These are phyloP conservation scores for Piscicola geometra DNA, from an alignment of 2,888 invertebrate species.

Conservation along the genomic window DNA sequence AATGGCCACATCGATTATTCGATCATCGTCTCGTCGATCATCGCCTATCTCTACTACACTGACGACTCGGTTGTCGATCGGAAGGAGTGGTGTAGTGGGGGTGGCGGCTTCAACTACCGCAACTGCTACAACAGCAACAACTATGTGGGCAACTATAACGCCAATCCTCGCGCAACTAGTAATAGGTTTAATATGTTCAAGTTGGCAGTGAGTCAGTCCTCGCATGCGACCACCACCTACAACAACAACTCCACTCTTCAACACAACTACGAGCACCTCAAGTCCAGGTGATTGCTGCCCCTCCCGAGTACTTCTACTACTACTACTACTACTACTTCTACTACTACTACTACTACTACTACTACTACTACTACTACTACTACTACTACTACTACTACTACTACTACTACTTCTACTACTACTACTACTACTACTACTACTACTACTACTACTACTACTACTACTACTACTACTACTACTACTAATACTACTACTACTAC, in stretches of 20 bases:
- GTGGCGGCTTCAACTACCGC: background rate
- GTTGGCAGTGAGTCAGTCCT: background rate
- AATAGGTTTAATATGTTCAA: background rate
- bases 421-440: constrained; percentile 24
- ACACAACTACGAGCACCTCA: constrained; percentile 7
- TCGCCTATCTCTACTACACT: constrained; percentile 12
- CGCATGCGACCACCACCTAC: background rate
- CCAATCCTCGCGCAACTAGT: too few relatives aligned
- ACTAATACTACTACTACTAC: constrained; percentile 20
- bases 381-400: constrained; percentile 24
- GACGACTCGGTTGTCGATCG: background rate
- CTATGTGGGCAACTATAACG: background rate
- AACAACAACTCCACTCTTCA: constrained; percentile 11
- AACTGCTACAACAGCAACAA: background rate
- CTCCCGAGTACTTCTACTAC: constrained; percentile 18
- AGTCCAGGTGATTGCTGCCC: constrained; percentile 5
- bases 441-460: constrained; percentile 24
- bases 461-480: constrained; percentile 20
- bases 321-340: constrained; percentile 22
- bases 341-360: constrained; percentile 22
- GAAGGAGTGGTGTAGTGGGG: background rate
- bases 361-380: constrained; percentile 22
- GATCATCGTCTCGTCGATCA: background rate
- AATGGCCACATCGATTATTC: constrained; percentile 16
- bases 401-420: constrained; percentile 22